Base-by-base conservation (phyloP, 2,797 vertebrate species). In the Brachyrhaphis roseni region DNA sequence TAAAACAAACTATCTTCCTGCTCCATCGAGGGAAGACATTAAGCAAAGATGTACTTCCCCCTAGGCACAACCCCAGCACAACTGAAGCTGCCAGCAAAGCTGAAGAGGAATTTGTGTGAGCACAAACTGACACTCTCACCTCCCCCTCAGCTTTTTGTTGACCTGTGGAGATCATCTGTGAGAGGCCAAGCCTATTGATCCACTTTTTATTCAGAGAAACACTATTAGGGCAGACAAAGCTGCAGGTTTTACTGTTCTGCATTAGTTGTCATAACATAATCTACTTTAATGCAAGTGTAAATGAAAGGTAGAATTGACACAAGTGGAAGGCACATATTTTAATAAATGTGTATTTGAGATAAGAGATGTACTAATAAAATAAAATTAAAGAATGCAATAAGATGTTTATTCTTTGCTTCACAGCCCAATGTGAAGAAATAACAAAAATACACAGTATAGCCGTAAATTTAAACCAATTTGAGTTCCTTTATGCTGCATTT, bases 111-210 rank as follows among this genome's bases (percentile, higher is more conserved):
- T 93, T 92, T 92, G 87, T 90, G 88, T 88, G 85, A 73, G 72
- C 36, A 73, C 43, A 79, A 76, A 79, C 68, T 79, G 34, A 76
- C 79, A 73, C 77, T 57, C 78, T 79, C 80, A 64, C 73, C 46
- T 74, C 74, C 74, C 82, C 79, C 13, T 86, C 90, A 87, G 92
- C 87, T 90, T 90, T 93, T 86, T 91, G 90, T 91, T 80, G 73
- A 88, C 86, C 75, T 89, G 85, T 83, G 89, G 79, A 81, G 77
- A 89, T 94, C 90, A 95, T 95, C 94, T 93, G 92, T 92, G 88
- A 89, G 81, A 78, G 72, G 82, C 86, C 86, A 89, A 90, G 89
- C 80, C 86, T 90, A 94, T 91, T 84, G 95, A 95, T 94, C 93
- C 89, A 79, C 89, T 93, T 83, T 83, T 90, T 88, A 89, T 90